Conservation (phyloP, 2,113 vertebrate species). For the Zosterops borbonicus region DNA sequence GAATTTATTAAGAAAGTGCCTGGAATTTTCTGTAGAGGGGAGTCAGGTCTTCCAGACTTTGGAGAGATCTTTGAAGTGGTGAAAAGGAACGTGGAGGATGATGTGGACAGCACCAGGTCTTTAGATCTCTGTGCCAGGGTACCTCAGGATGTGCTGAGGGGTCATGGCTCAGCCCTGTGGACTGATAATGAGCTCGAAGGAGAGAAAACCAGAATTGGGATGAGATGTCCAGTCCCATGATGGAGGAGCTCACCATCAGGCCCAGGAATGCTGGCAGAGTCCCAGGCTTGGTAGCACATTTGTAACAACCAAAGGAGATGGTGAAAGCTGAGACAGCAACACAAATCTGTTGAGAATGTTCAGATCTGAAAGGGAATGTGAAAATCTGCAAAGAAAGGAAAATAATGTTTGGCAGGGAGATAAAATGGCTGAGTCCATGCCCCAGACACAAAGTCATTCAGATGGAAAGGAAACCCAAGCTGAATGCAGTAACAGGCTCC, state of each 20-base stretch:
- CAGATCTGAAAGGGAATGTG: neutral
- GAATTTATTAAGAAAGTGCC: neutral
- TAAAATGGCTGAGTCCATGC: neutral
- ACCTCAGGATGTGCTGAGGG: neutral
- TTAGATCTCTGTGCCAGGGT: neutral
- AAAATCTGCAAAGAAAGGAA: neutral
- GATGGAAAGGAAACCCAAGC: neutral
- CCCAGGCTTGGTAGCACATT: neutral
- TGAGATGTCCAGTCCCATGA: neutral
- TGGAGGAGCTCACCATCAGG: neutral
- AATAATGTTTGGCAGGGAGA: neutral
- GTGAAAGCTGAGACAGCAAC: neutral
- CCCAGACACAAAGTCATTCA: neutral
- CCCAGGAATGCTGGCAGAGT: neutral
- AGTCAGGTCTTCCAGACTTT: neutral
- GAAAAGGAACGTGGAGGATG: neutral
- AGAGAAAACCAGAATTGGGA: neutral
- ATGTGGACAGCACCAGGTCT: neutral
- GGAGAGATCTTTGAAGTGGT: neutral
- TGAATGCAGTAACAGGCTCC: accelerated
- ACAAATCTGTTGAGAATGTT: neutral
- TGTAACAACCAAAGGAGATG: neutral
- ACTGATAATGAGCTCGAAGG: accelerated
- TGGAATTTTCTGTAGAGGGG: neutral
- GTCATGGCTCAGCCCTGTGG: neutral